A percentile compares a stretch with the other conserved stretches of the same genome.
These are phyloP conservation scores for Zygogramma bicolorata DNA, from an alignment of 2,888 invertebrate species.

Conservation along the genomic window DNA sequence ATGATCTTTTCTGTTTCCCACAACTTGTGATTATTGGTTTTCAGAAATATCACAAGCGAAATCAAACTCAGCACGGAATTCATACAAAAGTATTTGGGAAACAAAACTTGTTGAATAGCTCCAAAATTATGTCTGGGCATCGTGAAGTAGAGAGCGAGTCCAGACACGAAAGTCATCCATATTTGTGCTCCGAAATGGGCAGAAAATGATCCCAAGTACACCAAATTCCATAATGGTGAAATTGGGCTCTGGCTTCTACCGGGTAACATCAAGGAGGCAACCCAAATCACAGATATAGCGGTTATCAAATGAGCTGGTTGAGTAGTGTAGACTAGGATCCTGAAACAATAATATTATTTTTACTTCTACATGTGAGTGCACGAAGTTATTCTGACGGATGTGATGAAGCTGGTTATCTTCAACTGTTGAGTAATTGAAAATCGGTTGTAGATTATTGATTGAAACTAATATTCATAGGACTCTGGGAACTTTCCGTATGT, in stretches of 20 bases:
- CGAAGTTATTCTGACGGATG: no score
- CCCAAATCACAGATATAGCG: constrained; percentile 72
- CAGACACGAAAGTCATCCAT: constrained; percentile 95
- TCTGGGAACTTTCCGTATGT: no score
- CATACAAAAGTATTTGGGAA: constrained; percentile 88
- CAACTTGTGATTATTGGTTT: constrained; percentile 70
- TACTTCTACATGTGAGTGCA: neutral
- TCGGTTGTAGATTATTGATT: no score
- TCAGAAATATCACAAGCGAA: constrained; percentile 78
- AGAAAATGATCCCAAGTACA: constrained; percentile 83
- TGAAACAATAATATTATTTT: constrained; percentile 63
- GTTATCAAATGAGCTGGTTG: constrained; percentile 86
- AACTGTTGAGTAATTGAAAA: no score
- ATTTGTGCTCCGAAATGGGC: constrained; percentile 89
- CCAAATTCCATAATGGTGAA: constrained; percentile 70
- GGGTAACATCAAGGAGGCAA: constrained; percentile 69
- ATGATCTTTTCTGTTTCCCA: constrained; percentile 68
- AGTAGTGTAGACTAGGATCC: constrained; percentile 78
- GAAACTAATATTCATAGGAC: no score
- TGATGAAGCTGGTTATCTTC: no score
- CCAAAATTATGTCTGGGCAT: constrained; percentile 90
- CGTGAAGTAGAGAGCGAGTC: constrained; percentile 86
- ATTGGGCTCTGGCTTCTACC: constrained; percentile 56
- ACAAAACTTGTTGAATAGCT: constrained; percentile 86
- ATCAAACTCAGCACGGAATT: constrained; percentile 81